Evolutionary conservation across 2,113 vertebrate genomes (phyloP), one percentile per base, ranked within the genome.

Genomic region (Panthera tigris): DNA sequence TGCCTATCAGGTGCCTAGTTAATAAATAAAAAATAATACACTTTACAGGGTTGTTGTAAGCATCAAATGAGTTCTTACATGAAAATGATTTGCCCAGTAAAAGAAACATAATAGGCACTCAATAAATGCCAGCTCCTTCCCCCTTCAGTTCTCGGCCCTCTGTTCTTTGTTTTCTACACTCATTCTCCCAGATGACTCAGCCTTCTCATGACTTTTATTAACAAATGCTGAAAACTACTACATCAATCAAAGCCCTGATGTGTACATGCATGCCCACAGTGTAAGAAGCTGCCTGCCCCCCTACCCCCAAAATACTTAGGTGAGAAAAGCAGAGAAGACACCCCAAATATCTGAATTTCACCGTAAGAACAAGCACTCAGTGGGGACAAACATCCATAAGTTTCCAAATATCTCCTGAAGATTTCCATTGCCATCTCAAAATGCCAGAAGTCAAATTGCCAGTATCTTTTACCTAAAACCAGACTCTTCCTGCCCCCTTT

Each of bases 131-230:
- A 96, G 61, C 71, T 95, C 87, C 80, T 95, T 94, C 81, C 61
- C 86, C 80, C 52, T 61, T 48, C 65, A 71, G 55, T 55, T 69
- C 79, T 81, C 25, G 33, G 85, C 29, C 52, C 89, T 89, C 89
- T 94, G 94, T 98, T 91, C 90, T 94, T 94, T 96, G 94, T 97
- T 92, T 90, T 81, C 52, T 39, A 81, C 9, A 39, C 84, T 95
- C 85, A 61, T 45, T 87, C 31, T 76, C 95, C 63, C n/a, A 78
- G 66, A 92, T 95, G 96, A 97, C 87, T 98, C 94, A 96, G 94
- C 66, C 48, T 74, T 87, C 88, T 97, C 31, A 9, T n/a, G 66
- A 89, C 84, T 92, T 92, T 90, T 85, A 97, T 68, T 91, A 95
- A 90, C 71, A 92, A 97, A 95, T 89, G 61, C 82, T 94, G 88